Conservation (phyloP, 1,140 invertebrate genomes). For the Caenorhabditis inopinata region DNA sequence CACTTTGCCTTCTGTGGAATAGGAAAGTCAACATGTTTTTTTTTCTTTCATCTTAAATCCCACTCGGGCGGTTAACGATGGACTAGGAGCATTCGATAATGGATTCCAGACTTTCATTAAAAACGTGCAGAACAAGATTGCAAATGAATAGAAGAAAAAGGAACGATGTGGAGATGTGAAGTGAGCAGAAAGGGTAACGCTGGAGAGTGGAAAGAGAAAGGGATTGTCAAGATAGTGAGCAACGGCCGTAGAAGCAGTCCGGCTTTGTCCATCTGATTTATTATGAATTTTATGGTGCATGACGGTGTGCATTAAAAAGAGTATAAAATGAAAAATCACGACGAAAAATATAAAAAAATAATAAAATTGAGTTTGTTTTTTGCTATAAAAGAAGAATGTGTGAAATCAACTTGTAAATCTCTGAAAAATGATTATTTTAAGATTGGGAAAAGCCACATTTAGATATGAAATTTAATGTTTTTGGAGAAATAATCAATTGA, state of each 20-base stretch:
- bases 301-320: not conserved
- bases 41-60: no score
- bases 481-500: no score
- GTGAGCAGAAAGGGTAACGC: not conserved
- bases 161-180: not conserved
- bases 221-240: not conserved
- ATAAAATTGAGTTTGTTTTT: no score
- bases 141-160: not conserved
- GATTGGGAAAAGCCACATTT: no score
- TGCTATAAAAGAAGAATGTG: no score
- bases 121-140: no score
- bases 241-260: not conserved
- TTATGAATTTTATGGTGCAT: constrained; percentile 3
- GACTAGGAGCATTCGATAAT: not conserved
- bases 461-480: no score
- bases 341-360: no score
- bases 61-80: no score
- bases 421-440: no score
- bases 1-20: not conserved
- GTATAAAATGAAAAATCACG: not conserved
- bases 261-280: constrained; percentile 1
- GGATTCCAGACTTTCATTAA: not conserved
- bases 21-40: not conserved
- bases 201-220: not conserved
- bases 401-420: no score